These are phyloP conservation scores for Megaleporinus macrocephalus DNA, from an alignment of 2,113 vertebrate species.

Conservation along the genomic window DNA sequence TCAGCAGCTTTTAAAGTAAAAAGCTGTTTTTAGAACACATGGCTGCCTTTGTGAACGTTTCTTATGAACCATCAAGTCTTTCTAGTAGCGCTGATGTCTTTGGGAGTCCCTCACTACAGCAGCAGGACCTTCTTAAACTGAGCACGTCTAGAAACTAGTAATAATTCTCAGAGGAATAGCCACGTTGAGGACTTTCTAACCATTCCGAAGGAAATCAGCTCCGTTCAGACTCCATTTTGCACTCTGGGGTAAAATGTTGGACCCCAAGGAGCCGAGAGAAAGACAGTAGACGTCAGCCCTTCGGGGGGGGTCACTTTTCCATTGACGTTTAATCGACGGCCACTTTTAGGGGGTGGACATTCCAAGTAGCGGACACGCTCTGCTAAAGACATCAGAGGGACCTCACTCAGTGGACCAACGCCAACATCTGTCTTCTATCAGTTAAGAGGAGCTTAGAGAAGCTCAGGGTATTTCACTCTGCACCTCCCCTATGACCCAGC, in stretches of 20 bases:
- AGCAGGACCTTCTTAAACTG: not conserved
- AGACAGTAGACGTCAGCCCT: not conserved
- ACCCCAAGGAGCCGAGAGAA: not conserved
- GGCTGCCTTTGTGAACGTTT: no score
- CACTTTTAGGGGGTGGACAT: conserved; percentile 32
- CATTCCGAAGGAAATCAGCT: not conserved
- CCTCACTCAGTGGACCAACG: conserved; percentile 62
- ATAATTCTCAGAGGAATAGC: not conserved
- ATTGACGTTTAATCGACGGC: conserved; percentile 22
- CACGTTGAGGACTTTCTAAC: not conserved
- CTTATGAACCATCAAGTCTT: no score
- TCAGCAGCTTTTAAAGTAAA: not conserved
- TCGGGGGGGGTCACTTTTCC: conserved; percentile 2
- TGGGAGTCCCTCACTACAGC: not conserved
- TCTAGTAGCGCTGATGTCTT: not conserved
- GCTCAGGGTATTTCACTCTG: conserved; percentile 41
- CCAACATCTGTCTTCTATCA: conserved; percentile 82
- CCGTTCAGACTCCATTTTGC: conserved; percentile 14
- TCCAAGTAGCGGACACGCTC: conserved; percentile 42
- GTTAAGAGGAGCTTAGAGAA: conserved; percentile 2
- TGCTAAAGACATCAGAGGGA: conserved; percentile 65
- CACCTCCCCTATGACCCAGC: conserved; percentile 66
- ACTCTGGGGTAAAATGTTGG: conserved; percentile 4
- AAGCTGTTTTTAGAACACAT: no score
- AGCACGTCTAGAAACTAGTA: not conserved